A percentile compares a stretch with the other conserved stretches of the same genome.
Conservation (phyloP, 2,113 vertebrate genomes). For the Sphyrna mokarran region DNA sequence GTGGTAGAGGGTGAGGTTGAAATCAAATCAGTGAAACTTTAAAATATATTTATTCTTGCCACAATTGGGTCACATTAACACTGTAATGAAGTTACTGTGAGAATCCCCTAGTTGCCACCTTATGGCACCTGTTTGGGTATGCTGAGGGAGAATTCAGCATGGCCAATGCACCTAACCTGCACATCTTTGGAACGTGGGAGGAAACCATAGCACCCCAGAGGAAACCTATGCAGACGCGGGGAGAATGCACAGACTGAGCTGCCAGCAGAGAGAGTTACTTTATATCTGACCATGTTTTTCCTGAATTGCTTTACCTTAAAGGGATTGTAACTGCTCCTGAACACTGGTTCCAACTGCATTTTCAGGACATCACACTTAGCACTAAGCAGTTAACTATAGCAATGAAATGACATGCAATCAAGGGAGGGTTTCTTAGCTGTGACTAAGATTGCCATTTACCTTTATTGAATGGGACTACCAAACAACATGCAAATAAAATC, state of each 20-base stretch:
- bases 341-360: neutral
- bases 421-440: neutral
- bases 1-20: neutral
- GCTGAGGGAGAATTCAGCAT: too few species aligned
- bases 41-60: too few species aligned
- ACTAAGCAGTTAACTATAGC: neutral
- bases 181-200: too few species aligned
- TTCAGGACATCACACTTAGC: neutral
- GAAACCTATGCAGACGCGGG: too few species aligned
- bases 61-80: too few species aligned
- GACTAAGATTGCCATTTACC: constrained; percentile 51
- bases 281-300: neutral
- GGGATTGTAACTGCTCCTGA: neutral
- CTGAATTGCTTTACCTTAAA: neutral
- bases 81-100: too few species aligned
- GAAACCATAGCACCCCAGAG: too few species aligned
- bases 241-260: neutral
- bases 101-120: too few species aligned
- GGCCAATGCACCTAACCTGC: too few species aligned
- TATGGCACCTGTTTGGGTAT: too few species aligned
- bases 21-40: neutral
- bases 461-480: constrained; percentile 79
- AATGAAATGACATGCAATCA: neutral
- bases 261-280: neutral
- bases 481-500: constrained; percentile 99